Base-by-base conservation (phyloP, 2,888 invertebrate species). In the Ecdyonurus torrentis region DNA sequence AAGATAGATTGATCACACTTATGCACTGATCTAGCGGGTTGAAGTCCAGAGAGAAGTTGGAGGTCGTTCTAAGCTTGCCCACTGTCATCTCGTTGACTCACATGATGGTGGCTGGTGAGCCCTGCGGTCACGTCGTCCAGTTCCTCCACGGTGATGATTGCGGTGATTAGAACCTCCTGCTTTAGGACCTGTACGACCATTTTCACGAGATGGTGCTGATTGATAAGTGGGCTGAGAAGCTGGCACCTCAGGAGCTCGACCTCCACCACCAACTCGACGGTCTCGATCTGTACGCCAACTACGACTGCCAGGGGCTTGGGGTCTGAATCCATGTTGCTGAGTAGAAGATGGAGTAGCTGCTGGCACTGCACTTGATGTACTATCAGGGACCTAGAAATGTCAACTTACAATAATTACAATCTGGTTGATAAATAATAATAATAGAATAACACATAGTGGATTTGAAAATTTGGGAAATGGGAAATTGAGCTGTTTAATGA, bases 291-390 rank as follows among this genome's bases (percentile, higher is more conserved):
- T 37, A 37, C 37, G 37, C 55, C 55, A 55, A 22, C 55, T 55
- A 20, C 55, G 55, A 55, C 55, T 55, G 55, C 55, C 55, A 20
- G 55, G 55, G 7, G 55, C 55, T 22, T 55, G 55, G n/a, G 55
- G 55, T 55, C 22, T 7, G 15, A 55, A 18, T 22, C 55, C 55
- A 10, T 37, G 37, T 15, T 37, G 37, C 37, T 37, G 37, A 15
- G 37, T 10, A 37, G 37, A 37, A 37, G 37, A 5, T 10, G 37
- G 37, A 15, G 37, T 15, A 55, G 20, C n/a, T 7, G 55, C 10
- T 10, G 55, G 55, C 55, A 10, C 7, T 5, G 55, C 3, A 20
- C 19, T n/a, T 55, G 55, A 20, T 20, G 55, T 55, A n/a, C 19
- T n/a, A n/a, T 20, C 55, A 10, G 55, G 55, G 10, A 22, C 55